Evolutionary conservation across 1,140 invertebrate genomes (phyloP), one percentile per base, ranked within the genome.

Genomic region (Apis florea): DNA sequence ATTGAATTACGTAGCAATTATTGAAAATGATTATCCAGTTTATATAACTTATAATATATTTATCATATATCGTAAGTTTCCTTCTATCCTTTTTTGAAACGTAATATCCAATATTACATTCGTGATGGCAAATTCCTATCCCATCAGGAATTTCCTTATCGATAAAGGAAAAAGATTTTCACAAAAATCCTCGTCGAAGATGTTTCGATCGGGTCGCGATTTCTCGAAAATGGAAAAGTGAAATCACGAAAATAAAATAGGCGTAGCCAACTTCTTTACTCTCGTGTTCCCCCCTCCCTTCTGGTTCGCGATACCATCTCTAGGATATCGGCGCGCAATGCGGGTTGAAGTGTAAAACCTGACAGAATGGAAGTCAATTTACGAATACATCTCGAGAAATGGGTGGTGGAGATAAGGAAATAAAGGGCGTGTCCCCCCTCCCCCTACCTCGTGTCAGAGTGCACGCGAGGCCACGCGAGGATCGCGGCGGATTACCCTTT

Each of bases 341-440:
- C 64, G 79, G 72, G 64, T 63, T 69, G 79, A 82, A 69, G 72
- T 75, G 79, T 76, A 82, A 82, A 82, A 82, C 71, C 54, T 26
- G 63, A 19, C 59, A 78, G 67, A 82, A 82, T 78, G 66, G 80
- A 82, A 82, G 72, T 82, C 80, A 75, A 82, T 82, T 78, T 70
- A 82, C 58, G 75, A 71, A 78, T 82, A 75, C 80, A 75, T 82
- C 79, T 54, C 24, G 54, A 71, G 67, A 64, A 56, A 75, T 31
- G 15, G 40, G 64, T 15, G 4, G 47, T 53, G 26, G 24, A 19
- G 19, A 17, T n/a, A 53, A 24, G 51, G 78, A 26, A 63, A 63
- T 63, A 72, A 71, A 68, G 56, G 19, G 49, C 13, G 26, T 73
- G 69, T 66, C 66, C 69, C 58, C 31, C 31, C 31, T 2, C 31